Evolutionary conservation across 2,113 vertebrate species (phyloP).

Genomic region (Ictalurus punctatus): DNA sequence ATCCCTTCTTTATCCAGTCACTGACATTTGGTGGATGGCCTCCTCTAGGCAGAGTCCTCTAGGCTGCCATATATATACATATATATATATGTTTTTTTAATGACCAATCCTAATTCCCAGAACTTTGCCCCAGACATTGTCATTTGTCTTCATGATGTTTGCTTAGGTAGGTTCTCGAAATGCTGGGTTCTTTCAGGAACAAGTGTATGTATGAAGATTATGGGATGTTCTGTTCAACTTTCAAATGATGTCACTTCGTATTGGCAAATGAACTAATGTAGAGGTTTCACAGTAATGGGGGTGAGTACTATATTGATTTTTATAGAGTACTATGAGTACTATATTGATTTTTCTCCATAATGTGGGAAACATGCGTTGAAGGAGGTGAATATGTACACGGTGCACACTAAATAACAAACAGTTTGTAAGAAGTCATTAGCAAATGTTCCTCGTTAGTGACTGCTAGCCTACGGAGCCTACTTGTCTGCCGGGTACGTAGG

Average conservation of each 20-base stretch:
- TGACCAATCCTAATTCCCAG: neutral
- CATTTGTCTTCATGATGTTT: neutral
- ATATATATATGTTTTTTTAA: too few species aligned
- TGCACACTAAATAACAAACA: neutral
- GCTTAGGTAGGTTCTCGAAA: neutral
- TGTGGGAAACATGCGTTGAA: neutral
- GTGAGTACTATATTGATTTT: neutral
- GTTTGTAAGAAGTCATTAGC: neutral
- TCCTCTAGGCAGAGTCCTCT: too few species aligned
- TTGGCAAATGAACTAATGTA: neutral
- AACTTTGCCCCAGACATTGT: neutral
- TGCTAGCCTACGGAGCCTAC: neutral
- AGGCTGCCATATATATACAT: too few species aligned
- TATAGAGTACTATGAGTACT: too few species aligned
- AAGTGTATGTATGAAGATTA: neutral
- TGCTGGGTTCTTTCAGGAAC: neutral
- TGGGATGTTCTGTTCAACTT: neutral
- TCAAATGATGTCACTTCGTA: neutral
- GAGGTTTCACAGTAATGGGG: neutral
- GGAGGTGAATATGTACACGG: neutral
- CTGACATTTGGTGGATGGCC: too few species aligned
- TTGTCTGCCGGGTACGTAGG: neutral
- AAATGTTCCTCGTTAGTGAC: neutral
- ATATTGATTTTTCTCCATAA: neutral
- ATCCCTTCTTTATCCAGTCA: too few species aligned